These are phyloP conservation scores for Zoanthus gigantus DNA, from an alignment of 92 coral and sea anemone species.

Conservation along the genomic window DNA sequence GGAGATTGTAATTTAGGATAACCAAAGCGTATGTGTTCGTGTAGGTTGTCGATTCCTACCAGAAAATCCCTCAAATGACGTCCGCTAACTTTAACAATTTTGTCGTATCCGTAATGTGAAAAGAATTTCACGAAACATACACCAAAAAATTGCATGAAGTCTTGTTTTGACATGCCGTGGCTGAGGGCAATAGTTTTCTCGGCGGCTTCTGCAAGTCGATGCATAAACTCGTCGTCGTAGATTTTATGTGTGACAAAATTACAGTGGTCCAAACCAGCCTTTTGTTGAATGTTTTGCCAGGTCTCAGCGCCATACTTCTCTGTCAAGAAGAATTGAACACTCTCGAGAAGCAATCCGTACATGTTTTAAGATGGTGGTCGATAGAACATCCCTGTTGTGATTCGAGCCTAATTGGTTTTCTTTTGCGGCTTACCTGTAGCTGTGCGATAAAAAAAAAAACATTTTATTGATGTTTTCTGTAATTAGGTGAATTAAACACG, in stretches of 20 bases:
- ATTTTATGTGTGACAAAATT: slow-evolving; percentile 76
- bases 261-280: slow-evolving; percentile 62
- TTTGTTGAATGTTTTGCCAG: slow-evolving; percentile 70
- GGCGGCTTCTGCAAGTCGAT: slow-evolving; percentile 74
- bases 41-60: slow-evolving; percentile 84
- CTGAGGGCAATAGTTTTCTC: slow-evolving; percentile 64
- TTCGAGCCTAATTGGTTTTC: neutral
- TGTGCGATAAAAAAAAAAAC: neutral
- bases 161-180: slow-evolving; percentile 71
- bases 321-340: slow-evolving; percentile 60
- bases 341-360: slow-evolving; percentile 85
- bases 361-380: neutral
- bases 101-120: slow-evolving; percentile 86
- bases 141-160: slow-evolving; percentile 84
- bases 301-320: slow-evolving; percentile 77
- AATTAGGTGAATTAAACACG: neutral
- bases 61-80: slow-evolving; percentile 83
- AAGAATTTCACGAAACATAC: slow-evolving; percentile 84
- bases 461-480: neutral
- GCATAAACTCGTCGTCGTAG: slow-evolving; percentile 75
- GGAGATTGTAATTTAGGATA: slow-evolving; percentile 88
- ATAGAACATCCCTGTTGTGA: neutral
- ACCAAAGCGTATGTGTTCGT: slow-evolving; percentile 92
- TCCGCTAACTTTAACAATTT: slow-evolving; percentile 85
- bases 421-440: neutral